Percentiles rank a stretch among this genome's conserved stretches.
These are phyloP conservation scores for Stictocephala bisonia DNA, from an alignment of 2,888 invertebrate species.

Conservation along the genomic window DNA sequence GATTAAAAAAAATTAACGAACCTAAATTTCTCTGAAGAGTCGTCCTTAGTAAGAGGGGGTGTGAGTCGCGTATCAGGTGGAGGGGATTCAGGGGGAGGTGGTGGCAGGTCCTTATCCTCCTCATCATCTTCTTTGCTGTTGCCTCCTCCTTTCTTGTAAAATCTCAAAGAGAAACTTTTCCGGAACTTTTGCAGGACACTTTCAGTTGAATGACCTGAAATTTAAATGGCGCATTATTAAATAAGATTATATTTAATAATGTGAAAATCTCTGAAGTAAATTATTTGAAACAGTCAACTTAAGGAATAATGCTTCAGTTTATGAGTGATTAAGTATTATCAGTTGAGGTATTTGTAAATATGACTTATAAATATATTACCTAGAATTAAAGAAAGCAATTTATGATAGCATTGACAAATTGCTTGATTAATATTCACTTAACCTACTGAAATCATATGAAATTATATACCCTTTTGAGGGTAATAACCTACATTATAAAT, in stretches of 20 bases:
- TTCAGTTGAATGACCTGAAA: constrained; percentile 61
- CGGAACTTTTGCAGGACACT: constrained; percentile 78
- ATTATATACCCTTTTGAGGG: no score
- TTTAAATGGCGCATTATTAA: not conserved
- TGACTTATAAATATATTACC: no score
- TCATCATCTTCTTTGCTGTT: constrained; percentile 60
- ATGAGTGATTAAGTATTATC: no score
- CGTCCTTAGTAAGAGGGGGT: constrained; percentile 59
- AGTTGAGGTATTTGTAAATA: no score
- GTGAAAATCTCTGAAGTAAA: not conserved
- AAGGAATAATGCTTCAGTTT: not conserved
- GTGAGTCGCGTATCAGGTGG: constrained; percentile 58
- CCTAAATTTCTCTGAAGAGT: constrained; percentile 60
- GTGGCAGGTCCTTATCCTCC: constrained; percentile 61
- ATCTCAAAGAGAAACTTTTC: constrained; percentile 74
- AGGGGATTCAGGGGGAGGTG: constrained; percentile 64
- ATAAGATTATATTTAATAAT: not conserved
- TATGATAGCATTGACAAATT: no score
- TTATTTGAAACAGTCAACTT: not conserved
- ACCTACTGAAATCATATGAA: no score
- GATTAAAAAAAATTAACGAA: no score
- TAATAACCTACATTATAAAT: no score
- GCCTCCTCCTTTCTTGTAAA: constrained; percentile 68
- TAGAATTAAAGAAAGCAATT: no score
- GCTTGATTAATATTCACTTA: no score